Evolutionary conservation across 2,113 vertebrate genomes (phyloP).

Genomic region (Rhinoptilus africanus): DNA sequence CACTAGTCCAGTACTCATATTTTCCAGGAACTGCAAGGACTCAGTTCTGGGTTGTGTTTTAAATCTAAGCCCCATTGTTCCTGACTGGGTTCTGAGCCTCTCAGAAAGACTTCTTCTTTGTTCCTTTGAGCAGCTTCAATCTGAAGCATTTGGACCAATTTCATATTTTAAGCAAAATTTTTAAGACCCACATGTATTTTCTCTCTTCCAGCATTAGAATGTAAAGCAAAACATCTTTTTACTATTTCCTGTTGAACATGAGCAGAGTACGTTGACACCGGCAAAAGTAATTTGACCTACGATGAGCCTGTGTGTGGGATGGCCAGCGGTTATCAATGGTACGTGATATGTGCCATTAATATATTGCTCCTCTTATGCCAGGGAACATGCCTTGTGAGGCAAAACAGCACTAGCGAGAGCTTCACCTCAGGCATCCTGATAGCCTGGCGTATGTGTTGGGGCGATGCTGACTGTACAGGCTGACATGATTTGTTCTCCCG

Average conservation of each 20-base stretch:
- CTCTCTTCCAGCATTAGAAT: not conserved
- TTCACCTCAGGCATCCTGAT: not conserved
- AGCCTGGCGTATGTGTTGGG: not conserved
- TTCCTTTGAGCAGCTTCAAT: conserved; percentile 35
- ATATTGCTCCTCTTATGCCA: not conserved
- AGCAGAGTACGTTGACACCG: not conserved
- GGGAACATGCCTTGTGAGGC: conserved; percentile 57
- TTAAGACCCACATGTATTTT: conserved; percentile 45
- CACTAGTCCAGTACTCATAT: conserved; percentile 38
- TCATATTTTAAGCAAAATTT: conserved; percentile 35
- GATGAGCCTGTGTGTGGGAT: conserved; percentile 67
- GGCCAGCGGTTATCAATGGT: conserved; percentile 73
- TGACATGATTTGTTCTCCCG: not conserved
- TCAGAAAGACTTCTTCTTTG: conserved; percentile 35
- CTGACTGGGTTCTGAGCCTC: not conserved
- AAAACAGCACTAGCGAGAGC: not conserved
- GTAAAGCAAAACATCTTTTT: not conserved
- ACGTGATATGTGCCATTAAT: conserved; percentile 65
- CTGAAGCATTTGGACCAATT: conserved; percentile 24
- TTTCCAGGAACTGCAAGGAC: conserved; percentile 57
- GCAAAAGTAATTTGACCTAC: conserved; percentile 82
- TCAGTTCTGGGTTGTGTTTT: conserved; percentile 51
- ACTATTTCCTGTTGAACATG: not conserved
- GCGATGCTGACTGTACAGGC: not conserved
- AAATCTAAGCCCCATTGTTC: conserved; percentile 55